Conservation (phyloP, 1,140 invertebrate species). For the Bombus confusus region DNA sequence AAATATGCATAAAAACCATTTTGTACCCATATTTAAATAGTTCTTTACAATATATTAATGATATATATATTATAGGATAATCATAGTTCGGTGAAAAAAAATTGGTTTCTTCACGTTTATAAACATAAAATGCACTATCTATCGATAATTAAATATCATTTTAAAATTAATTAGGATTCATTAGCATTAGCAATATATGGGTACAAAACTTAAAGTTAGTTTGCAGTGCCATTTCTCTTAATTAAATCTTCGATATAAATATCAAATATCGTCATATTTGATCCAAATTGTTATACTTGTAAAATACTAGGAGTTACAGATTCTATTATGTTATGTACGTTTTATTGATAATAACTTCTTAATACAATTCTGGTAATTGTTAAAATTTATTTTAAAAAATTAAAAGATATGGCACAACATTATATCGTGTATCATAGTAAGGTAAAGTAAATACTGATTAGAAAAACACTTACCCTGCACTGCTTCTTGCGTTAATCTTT, state of each 20-base stretch:
- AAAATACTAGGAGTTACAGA: background rate
- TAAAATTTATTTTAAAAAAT: background rate
- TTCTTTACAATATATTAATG: no score
- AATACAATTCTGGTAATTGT: background rate
- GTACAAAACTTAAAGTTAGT: slow-evolving; percentile 62
- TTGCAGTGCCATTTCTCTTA: slow-evolving; percentile 60
- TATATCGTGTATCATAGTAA: background rate
- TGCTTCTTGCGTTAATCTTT: slow-evolving; percentile 79
- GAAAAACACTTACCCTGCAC: slow-evolving; percentile 80
- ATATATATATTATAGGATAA: background rate
- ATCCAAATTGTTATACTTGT: background rate
- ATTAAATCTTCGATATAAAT: background rate
- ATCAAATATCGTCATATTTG: background rate
- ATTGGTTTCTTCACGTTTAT: background rate
- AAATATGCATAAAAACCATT: slow-evolving; percentile 47
- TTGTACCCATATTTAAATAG: slow-evolving; percentile 63
- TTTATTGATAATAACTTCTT: background rate
- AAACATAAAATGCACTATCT: background rate
- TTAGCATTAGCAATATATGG: slow-evolving; percentile 40
- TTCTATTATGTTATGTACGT: background rate
- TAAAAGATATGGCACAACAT: slow-evolving; percentile 43
- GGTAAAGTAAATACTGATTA: background rate
- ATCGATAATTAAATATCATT: background rate
- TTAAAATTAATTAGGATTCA: no score
- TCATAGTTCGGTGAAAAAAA: background rate